Base-by-base conservation (phyloP, 2,888 invertebrate species). In the Brenthis daphne region DNA sequence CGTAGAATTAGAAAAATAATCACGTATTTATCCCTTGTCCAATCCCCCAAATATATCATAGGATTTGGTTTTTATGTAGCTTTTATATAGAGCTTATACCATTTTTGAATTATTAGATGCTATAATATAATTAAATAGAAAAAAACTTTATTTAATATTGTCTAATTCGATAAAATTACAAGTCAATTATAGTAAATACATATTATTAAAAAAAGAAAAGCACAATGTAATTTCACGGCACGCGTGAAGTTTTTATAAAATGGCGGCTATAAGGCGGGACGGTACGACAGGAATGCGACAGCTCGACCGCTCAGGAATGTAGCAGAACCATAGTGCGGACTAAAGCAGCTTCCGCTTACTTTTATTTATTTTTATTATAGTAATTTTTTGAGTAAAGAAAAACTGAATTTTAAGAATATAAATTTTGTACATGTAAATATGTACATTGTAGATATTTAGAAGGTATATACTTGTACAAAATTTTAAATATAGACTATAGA, bases 241-340 rank as follows among this genome's bases (percentile, higher is more conserved):
- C 69, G 60, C 71, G 65, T 65, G 68, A 72, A 69, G 72, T 74
- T 71, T 74, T 71, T 69, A 77, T 76, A 82, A 80, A 80, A 82
- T 74, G 76, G 74, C 76, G 71, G 71, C 73, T 68, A 65, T 64
- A 57, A 73, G 68, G 58, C 70, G 67, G 73, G 74, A 73, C 71
- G 69, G 66, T 57, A 75, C 76, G 78, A 77, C 73, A 67, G 85
- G 87, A 85, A 87, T 87, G 85, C 66, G 64, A 73, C 71, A 64
- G 55, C 58, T 69, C 60, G 72, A 74, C 76, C 73, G 73, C 73
- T 29, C 70, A 65, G 72, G 75, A 75, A 75, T 74, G 71, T 64
- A 65, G 57, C 58, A 57, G 16, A 63, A 29, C 67, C 67, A 64
- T 67, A 67, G 56, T 69, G 58, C 51, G 53, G 53, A 64, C 51